A percentile compares a stretch with the other conserved stretches of the same genome.
phyloP scores from a whole-genome alignment of 2,888 invertebrate genomes.

The Podotricha telesiphe region DNA sequence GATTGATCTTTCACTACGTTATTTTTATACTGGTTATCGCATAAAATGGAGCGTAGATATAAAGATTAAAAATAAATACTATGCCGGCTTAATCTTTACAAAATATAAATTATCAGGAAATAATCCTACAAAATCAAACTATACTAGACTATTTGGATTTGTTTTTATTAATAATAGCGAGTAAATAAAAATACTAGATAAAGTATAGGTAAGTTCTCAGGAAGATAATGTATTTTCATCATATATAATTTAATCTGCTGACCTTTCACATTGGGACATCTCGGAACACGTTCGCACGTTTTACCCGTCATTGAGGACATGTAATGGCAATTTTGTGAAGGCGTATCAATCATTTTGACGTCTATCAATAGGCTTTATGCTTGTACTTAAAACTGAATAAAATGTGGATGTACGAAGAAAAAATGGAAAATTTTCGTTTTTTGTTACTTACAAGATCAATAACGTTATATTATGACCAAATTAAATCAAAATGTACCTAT shows the following conservation, averaged over 20 bases:
- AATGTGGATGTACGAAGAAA: neutral
- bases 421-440: neutral
- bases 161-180: neutral
- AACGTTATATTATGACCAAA: too few species aligned
- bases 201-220: neutral
- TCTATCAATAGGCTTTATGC: constrained; percentile 37
- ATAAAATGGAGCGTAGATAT: too few species aligned
- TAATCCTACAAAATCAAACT: too few species aligned
- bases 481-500: too few species aligned
- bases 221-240: constrained; percentile 4
- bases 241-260: constrained; percentile 21
- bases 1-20: too few species aligned
- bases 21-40: too few species aligned
- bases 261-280: constrained; percentile 24
- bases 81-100: too few species aligned
- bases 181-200: neutral
- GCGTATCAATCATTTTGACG: constrained; percentile 36
- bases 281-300: constrained; percentile 34
- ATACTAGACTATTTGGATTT: too few species aligned
- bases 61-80: too few species aligned
- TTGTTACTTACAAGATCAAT: neutral
- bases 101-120: too few species aligned
- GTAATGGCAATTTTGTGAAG: constrained; percentile 39
- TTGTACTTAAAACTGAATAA: constrained; percentile 7
- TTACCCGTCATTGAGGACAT: constrained; percentile 40